Evolutionary conservation across 2,888 invertebrate genomes (phyloP), one percentile per base, ranked within the genome.

Genomic region (Lycaena phlaeas): DNA sequence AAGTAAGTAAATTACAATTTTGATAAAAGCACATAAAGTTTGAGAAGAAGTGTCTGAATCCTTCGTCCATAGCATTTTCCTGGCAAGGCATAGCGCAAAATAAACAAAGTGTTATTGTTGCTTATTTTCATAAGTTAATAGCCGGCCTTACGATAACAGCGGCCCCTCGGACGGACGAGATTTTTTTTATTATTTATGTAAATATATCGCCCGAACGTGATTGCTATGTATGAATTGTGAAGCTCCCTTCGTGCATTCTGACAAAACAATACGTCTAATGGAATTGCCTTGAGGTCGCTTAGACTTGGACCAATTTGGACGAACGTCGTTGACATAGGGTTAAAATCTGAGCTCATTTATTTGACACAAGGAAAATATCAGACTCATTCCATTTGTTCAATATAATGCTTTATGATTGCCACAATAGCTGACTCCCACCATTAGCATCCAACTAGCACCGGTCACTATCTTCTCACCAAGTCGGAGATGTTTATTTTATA

Each of bases 91-190:
- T 73, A 75, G 75, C 77, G 73, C 64, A 77, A 68, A 77, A 79
- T 77, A 81, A 81, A 81, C 78, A 81, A 74, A 70, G 70, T 79
- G 77, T 81, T 82, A 81, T 79, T 79, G 78, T 72, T 78, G 72
- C 78, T 79, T 82, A 81, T 82, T 82, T 81, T 82, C 78, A 79
- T 82, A 82, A 79, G 78, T 81, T 82, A 81, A 82, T 79, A 81
- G 81, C 65, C 44, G 49, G 46, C 50, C 50, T 46, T 39, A 46
- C 44, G 54, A 60, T 56, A 62, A 58, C 56, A 56, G 43, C 54
- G 52, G 46, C 57, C 49, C 52, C 46, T 49, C 47, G 45, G 46
- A 52, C 49, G 51, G 53, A 46, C 46, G 45, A 50, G 26, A 38
- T 36, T 46, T 52, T 52, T 57, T 61, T 61, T 63, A 59, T 64